A percentile compares a stretch with the other conserved stretches of the same genome.
phyloP scores from a whole-genome alignment of 1,140 invertebrate genomes.

The Drosophila burlai region DNA sequence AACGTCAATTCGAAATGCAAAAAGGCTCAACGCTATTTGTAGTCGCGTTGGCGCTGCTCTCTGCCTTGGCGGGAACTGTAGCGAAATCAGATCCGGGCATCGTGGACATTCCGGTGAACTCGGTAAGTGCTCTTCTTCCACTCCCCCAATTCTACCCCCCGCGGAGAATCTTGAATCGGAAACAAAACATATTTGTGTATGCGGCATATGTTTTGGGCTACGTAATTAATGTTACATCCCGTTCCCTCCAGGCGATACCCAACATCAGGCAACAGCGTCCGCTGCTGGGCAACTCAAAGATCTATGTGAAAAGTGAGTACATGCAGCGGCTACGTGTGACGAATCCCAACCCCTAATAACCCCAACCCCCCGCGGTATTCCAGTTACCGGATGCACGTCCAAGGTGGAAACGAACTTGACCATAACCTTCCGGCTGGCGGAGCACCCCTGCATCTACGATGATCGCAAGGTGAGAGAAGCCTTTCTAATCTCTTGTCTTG shows the following conservation, averaged over 20 bases:
- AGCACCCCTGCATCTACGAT: constrained; percentile 67
- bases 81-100: constrained; percentile 74
- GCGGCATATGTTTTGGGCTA: constrained; percentile 15
- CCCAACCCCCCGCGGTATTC: background rate
- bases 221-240: constrained; percentile 15
- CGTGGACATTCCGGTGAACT: constrained; percentile 58
- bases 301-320: constrained; percentile 75
- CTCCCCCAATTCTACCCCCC: constrained; percentile 1
- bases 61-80: constrained; percentile 4
- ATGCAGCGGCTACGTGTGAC: constrained; percentile 32
- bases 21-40: constrained; percentile 37
- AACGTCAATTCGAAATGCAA: constrained; percentile 37
- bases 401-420: constrained; percentile 47
- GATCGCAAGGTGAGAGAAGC: constrained; percentile 41
- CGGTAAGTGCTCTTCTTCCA: constrained; percentile 39
- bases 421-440: constrained; percentile 61
- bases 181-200: constrained; percentile 32
- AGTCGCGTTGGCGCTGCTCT: constrained; percentile 49
- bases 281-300: constrained; percentile 64
- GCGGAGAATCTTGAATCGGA: background rate
- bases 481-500: background rate
- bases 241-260: constrained; percentile 37
- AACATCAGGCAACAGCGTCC: constrained; percentile 67
- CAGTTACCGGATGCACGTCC: constrained; percentile 53
- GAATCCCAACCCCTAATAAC: constrained; percentile 29